These are phyloP conservation scores for Lysiphlebus fabarum DNA, from an alignment of 1,140 invertebrate species.

Conservation along the genomic window DNA sequence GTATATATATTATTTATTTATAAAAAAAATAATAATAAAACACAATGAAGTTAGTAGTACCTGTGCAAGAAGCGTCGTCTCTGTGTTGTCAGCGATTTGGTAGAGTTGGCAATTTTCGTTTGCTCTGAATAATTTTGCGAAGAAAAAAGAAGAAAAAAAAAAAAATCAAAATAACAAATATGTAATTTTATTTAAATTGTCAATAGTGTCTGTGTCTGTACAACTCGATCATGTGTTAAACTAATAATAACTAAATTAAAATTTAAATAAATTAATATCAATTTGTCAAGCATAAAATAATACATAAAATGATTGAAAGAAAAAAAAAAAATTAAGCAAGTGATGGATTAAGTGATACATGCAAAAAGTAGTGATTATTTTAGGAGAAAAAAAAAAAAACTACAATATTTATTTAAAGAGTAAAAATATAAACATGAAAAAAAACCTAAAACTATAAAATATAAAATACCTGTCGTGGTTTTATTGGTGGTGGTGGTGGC, in stretches of 20 bases:
- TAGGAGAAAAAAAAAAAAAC: not conserved
- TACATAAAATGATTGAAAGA: no score
- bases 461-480: conserved; percentile 64
- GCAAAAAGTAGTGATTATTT: not conserved
- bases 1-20: conserved; percentile 11
- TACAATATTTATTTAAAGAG: not conserved
- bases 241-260: no score
- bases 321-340: no score
- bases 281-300: no score
- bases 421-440: not conserved
- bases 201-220: not conserved
- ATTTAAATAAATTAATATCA: no score
- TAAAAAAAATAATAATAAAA: conserved; percentile 22
- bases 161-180: conserved; percentile 22
- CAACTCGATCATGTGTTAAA: no score
- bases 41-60: conserved; percentile 49
- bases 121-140: conserved; percentile 52
- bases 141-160: conserved; percentile 25
- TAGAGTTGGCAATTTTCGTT: conserved; percentile 55
- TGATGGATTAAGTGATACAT: not conserved
- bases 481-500: conserved; percentile 66
- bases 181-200: conserved; percentile 15
- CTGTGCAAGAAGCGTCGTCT: conserved; percentile 56
- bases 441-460: not conserved
- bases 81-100: conserved; percentile 55